Conservation (phyloP, 2,797 vertebrate species). For the Staurois parvus region DNA sequence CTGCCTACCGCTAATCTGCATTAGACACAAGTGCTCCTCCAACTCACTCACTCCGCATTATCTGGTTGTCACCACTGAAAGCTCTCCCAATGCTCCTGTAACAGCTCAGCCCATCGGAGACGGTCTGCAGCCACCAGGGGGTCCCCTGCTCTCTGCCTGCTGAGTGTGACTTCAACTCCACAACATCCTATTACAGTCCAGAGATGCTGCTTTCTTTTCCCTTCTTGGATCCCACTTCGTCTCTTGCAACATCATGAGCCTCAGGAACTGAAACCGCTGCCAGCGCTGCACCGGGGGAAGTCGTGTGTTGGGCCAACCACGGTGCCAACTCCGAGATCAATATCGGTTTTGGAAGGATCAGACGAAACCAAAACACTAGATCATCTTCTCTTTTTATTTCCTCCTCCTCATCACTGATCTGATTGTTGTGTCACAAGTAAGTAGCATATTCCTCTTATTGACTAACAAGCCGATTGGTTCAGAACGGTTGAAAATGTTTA, state of each 20-base stretch:
- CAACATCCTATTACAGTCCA: neutral
- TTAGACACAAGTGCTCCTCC: slow-evolving; percentile 9
- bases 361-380: neutral
- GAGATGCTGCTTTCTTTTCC: neutral
- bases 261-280: neutral
- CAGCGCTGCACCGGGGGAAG: neutral
- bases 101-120: neutral
- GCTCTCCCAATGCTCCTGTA: neutral
- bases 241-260: slow-evolving; percentile 3
- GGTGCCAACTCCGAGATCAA: neutral
- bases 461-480: no score
- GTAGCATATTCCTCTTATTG: neutral
- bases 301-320: neutral
- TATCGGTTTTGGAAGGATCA: neutral
- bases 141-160: slow-evolving; percentile 11
- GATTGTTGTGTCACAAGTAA: neutral
- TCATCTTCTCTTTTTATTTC: neutral
- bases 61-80: neutral
- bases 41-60: slow-evolving; percentile 39
- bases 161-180: neutral
- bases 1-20: slow-evolving; percentile 51
- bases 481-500: no score
- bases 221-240: neutral
- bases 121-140: slow-evolving; percentile 18
- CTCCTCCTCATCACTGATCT: neutral